Evolutionary conservation across 2,113 vertebrate species (phyloP), one percentile per base, ranked within the genome.

Genomic region (Orthochromis malagaraziensis): DNA sequence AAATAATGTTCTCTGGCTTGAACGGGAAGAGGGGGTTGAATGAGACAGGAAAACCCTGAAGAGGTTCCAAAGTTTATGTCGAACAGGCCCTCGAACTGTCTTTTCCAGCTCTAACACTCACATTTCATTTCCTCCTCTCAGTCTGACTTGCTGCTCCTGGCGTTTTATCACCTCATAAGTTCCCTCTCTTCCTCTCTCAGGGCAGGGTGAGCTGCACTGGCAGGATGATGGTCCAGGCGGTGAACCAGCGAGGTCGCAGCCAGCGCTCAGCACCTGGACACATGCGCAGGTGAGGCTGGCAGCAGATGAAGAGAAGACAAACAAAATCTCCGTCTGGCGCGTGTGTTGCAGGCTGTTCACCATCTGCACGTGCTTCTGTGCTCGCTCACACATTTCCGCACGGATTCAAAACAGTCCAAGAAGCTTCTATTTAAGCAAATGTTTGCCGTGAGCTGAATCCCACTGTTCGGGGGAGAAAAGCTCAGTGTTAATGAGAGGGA

Each of bases 181-280:
- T 84, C 29, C 9, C 26, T 42, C 38, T 82, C 49, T 31, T 60
- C 33, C 51, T 51, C 29, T 47, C 26, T 35, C 96, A 99, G 99
- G 98, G 98, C 84, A 96, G 98, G 82, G 83, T 97, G 87, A 99
- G 98, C 88, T 99, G 99, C 90, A 99, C 99, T 0, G 98, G 98
- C 82, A 96, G 99, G 95, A 97, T 99, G 93, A 99, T 99, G 99
- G 98, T 99, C 5, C 99, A 99, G 94, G 98, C 99, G 12, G 98
- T 99, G 87, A 99, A 98, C 97, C 99, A 98, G 86, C 97, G 99
- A 92, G 99, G 99, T 21, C 97, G 98, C 60, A 98, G 98, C 90
- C 97, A 97, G 4, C 97, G 98, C 82, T 96, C 97, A 4, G 92
- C 98, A 45, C 97, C 98, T 4, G 97, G 97, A 91, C 98, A 99